Evolutionary conservation across 2,888 invertebrate species (phyloP).

Genomic region (Phalera bucephala): DNA sequence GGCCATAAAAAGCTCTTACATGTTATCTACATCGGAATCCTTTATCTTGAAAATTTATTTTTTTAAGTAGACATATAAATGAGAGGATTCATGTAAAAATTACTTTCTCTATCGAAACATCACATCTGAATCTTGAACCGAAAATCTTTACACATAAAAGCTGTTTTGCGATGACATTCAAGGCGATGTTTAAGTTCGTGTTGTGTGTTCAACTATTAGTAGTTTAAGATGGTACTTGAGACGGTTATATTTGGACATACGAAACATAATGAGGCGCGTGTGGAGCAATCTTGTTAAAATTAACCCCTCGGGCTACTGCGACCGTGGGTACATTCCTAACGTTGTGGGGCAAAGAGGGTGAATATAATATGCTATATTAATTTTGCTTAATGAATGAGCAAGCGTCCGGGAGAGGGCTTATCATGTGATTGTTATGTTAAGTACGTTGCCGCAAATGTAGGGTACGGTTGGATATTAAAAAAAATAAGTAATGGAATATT

Average conservation of each 20-base stretch:
- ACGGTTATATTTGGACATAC: slow-evolving; percentile 37
- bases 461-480: no score
- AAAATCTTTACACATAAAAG: slow-evolving; percentile 17
- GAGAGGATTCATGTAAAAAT: no score
- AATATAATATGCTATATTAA: slow-evolving; percentile 31
- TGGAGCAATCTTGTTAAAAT: slow-evolving; percentile 36
- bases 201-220: slow-evolving; percentile 29
- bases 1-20: no score
- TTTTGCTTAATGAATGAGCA: slow-evolving; percentile 28
- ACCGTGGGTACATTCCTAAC: slow-evolving; percentile 12
- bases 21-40: no score
- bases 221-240: slow-evolving; percentile 43
- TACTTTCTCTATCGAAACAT: no score
- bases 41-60: no score
- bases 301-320: slow-evolving; percentile 34
- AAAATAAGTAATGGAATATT: no score
- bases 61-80: no score
- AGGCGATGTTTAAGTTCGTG: slow-evolving; percentile 17
- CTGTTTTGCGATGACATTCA: slow-evolving; percentile 13
- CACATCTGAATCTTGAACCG: slow-evolving; percentile 12
- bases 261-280: slow-evolving; percentile 47
- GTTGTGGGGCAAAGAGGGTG: slow-evolving; percentile 23
- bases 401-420: background rate
- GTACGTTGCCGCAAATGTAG: background rate
- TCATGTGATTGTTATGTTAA: background rate